Evolutionary conservation across 1,140 invertebrate species (phyloP).

Genomic region (Lithobius niger): DNA sequence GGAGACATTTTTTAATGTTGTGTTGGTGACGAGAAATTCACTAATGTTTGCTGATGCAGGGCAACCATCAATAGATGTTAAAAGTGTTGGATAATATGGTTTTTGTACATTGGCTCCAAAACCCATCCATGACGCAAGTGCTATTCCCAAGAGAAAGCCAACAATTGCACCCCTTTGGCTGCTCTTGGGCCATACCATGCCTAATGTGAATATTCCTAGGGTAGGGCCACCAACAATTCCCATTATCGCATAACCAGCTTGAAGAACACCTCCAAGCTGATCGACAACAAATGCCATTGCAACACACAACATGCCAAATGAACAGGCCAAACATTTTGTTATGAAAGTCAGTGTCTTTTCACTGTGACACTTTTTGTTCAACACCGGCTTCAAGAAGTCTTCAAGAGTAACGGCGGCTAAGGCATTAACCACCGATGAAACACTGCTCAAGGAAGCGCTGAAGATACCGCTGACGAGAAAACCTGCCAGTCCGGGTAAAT

Average conservation of each 20-base stretch:
- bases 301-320: too few species aligned
- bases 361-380: too few species aligned
- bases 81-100: slow-evolving; percentile 41
- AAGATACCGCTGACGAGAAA: slow-evolving; percentile 72
- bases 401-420: slow-evolving; percentile 73
- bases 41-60: too few species aligned
- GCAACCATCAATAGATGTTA: slow-evolving; percentile 35
- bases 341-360: too few species aligned
- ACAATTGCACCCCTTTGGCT: slow-evolving; percentile 52
- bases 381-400: slow-evolving; percentile 49
- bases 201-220: slow-evolving; percentile 60
- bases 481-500: slow-evolving; percentile 55
- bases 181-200: slow-evolving; percentile 50
- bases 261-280: too few species aligned
- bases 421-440: slow-evolving; percentile 71
- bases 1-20: too few species aligned
- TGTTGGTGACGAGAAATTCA: too few species aligned
- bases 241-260: too few species aligned
- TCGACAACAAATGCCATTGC: too few species aligned
- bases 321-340: too few species aligned
- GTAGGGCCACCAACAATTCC: slow-evolving; percentile 66
- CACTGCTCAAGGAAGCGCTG: slow-evolving; percentile 67
- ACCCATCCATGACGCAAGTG: slow-evolving; percentile 65
- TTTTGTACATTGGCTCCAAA: slow-evolving; percentile 57
- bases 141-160: slow-evolving; percentile 48